These are phyloP conservation scores for Andrena minutula DNA, from an alignment of 2,888 invertebrate species.

Conservation along the genomic window DNA sequence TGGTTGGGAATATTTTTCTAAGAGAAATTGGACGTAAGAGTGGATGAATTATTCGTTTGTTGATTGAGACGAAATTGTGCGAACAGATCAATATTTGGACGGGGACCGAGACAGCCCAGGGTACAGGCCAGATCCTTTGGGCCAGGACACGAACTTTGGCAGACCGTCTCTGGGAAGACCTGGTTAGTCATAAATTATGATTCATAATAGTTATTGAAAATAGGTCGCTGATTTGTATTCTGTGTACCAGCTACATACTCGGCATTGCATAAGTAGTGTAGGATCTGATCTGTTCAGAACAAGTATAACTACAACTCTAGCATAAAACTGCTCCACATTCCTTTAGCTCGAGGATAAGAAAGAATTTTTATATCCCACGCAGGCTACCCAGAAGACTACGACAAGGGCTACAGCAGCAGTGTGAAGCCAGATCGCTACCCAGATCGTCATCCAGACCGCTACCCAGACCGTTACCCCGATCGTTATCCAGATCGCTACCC, in stretches of 20 bases:
- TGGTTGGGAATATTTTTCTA: too few relatives aligned
- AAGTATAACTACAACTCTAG: too few relatives aligned
- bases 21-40: background rate
- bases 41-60: background rate
- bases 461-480: constrained; percentile 73
- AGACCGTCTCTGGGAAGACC: constrained; percentile 84
- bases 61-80: constrained; percentile 17
- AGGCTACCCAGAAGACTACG: constrained; percentile 72
- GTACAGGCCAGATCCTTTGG: constrained; percentile 85
- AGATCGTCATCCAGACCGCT: constrained; percentile 71
- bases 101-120: constrained; percentile 81
- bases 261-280: too few relatives aligned
- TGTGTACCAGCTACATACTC: too few relatives aligned
- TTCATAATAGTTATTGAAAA: too few relatives aligned
- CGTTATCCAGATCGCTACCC: constrained; percentile 69
- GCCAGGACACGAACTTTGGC: constrained; percentile 85
- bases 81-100: constrained; percentile 84
- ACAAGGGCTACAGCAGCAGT: constrained; percentile 28
- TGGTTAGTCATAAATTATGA: constrained; percentile 65
- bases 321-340: too few relatives aligned
- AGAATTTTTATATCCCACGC: background rate
- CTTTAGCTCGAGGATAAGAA: background rate
- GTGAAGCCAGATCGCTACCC: constrained; percentile 69
- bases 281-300: too few relatives aligned
- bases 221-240: too few relatives aligned